Conservation (phyloP, 2,888 invertebrate genomes). For the Philhelius pedissequus region DNA sequence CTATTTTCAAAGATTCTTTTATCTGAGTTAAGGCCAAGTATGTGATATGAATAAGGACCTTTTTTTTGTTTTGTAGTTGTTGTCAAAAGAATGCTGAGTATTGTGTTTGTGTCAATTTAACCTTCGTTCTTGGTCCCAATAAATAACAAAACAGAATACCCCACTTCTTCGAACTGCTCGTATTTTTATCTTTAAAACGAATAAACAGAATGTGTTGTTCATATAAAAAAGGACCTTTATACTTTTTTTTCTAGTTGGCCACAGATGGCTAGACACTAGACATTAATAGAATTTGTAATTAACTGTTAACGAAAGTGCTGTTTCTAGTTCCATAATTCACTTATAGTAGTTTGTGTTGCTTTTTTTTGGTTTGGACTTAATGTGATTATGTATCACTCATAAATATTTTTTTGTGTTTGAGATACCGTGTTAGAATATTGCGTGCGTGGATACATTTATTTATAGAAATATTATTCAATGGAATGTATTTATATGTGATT, state of each 20-base stretch:
- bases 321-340: not conserved
- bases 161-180: not conserved
- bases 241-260: not conserved
- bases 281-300: not conserved
- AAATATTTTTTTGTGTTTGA: not conserved
- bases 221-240: not conserved
- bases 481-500: not conserved
- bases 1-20: conserved; percentile 2
- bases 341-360: not conserved
- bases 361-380: not conserved
- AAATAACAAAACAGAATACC: not conserved
- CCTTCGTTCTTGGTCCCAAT: not conserved
- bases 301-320: not conserved
- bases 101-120: conserved; percentile 9
- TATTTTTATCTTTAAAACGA: not conserved
- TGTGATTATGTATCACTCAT: not conserved
- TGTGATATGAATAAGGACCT: not conserved
- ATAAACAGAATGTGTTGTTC: not conserved
- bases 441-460: not conserved
- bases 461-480: not conserved
- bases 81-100: not conserved
- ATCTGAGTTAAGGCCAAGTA: not conserved
- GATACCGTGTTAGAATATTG: conserved; percentile 4
- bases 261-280: not conserved
- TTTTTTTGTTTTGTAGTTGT: not conserved